Evolutionary conservation across 2,797 vertebrate genomes (phyloP).

Genomic region (Takifugu ocellatus): DNA sequence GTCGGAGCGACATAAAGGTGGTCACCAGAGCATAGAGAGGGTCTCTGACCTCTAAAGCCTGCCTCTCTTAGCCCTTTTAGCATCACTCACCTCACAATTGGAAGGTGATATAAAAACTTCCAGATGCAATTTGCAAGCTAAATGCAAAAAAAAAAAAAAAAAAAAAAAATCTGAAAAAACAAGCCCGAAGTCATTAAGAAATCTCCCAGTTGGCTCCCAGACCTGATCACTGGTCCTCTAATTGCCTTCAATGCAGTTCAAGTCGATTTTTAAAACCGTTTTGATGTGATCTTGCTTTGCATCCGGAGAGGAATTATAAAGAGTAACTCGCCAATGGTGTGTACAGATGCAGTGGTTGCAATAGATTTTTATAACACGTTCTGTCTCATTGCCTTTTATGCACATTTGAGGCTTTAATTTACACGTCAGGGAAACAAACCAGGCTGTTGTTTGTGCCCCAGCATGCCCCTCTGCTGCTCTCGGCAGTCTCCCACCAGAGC

Average conservation of each 20-base stretch:
- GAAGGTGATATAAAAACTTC: slow-evolving; percentile 41
- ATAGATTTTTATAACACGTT: too few relatives aligned
- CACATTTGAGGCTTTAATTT: slow-evolving; percentile 17
- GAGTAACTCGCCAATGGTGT: slow-evolving; percentile 45
- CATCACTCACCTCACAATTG: not conserved
- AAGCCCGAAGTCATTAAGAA: slow-evolving; percentile 47
- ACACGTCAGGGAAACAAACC: slow-evolving; percentile 17
- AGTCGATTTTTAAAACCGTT: slow-evolving; percentile 25
- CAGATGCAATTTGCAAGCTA: slow-evolving; percentile 38
- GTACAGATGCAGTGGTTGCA: not conserved
- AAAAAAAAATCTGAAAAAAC: slow-evolving; percentile 10
- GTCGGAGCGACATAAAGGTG: slow-evolving; percentile 58
- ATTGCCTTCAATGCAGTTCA: slow-evolving; percentile 59
- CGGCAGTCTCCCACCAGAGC: slow-evolving; percentile 11
- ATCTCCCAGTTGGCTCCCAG: slow-evolving; percentile 46
- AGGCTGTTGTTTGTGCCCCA: slow-evolving; percentile 24
- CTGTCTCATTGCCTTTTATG: slow-evolving; percentile 6
- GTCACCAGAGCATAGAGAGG: slow-evolving; percentile 58
- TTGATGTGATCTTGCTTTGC: slow-evolving; percentile 49
- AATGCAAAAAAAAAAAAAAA: slow-evolving; percentile 32
- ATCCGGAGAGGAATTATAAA: slow-evolving; percentile 49
- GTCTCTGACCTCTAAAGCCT: slow-evolving; percentile 62
- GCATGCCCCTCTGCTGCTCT: slow-evolving; percentile 10
- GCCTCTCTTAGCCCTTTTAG: slow-evolving; percentile 12
- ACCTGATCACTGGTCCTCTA: slow-evolving; percentile 58